Percentiles rank a stretch among this genome's conserved stretches.
Conservation (phyloP, 2,888 invertebrate species). For the Linnaemya vulpina region DNA sequence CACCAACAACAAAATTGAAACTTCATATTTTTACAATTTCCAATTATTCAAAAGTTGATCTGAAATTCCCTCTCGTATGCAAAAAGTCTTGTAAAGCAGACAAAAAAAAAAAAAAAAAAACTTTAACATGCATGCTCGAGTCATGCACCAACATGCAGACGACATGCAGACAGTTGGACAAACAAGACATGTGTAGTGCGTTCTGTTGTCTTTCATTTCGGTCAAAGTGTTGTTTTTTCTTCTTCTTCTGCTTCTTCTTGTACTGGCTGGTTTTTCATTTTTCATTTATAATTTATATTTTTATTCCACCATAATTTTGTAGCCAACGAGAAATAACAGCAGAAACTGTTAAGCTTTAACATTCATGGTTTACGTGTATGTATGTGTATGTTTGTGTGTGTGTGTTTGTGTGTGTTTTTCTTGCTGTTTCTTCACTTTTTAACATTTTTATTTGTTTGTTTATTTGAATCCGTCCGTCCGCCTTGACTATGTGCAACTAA, state of each 20-base stretch:
- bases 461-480: constrained; percentile 36
- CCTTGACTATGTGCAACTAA: constrained; percentile 33
- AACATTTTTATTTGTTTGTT: constrained; percentile 49
- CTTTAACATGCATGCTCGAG: constrained; percentile 27
- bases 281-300: constrained; percentile 43
- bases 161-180: constrained; percentile 20
- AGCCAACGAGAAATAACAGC: constrained; percentile 25
- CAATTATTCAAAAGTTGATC: background rate
- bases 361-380: too few species aligned
- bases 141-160: background rate
- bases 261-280: background rate
- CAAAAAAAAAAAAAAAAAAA: constrained; percentile 5
- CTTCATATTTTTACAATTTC: constrained; percentile 10
- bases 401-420: background rate
- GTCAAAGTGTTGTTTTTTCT: constrained; percentile 36
- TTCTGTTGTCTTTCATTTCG: constrained; percentile 61
- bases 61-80: constrained; percentile 22
- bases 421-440: background rate
- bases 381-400: too few species aligned
- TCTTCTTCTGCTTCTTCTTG: background rate
- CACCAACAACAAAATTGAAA: too few species aligned
- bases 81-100: constrained; percentile 19
- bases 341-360: constrained; percentile 52
- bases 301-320: constrained; percentile 46
- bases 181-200: constrained; percentile 52